Conservation (phyloP, 2,888 invertebrate genomes). For the Cantharis rufa region DNA sequence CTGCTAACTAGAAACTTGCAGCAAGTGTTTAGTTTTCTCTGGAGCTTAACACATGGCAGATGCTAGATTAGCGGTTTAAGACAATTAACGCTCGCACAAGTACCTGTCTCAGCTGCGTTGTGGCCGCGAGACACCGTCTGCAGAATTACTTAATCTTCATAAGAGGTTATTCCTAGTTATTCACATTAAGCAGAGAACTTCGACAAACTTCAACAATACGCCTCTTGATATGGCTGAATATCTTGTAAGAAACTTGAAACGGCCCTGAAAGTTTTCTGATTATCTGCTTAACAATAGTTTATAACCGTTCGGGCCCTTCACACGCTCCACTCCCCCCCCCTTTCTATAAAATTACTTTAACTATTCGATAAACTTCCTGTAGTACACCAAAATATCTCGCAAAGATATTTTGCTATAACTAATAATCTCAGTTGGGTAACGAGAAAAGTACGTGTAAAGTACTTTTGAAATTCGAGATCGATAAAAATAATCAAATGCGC, state of each 20-base stretch:
- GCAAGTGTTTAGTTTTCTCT: slow-evolving; percentile 36
- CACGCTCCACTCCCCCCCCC: background rate
- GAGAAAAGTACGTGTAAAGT: background rate
- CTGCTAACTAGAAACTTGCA: slow-evolving; percentile 30
- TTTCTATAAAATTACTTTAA: slow-evolving; percentile 15
- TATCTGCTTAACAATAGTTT: slow-evolving; percentile 24
- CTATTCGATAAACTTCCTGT: slow-evolving; percentile 19
- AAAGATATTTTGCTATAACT: background rate
- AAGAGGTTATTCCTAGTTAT: slow-evolving; percentile 39
- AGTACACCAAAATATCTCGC: background rate
- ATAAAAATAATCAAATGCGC: background rate
- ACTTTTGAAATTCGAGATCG: background rate
- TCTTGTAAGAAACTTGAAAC: slow-evolving; percentile 23
- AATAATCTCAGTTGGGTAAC: background rate
- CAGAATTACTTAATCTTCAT: slow-evolving; percentile 41
- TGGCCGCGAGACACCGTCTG: slow-evolving; percentile 28
- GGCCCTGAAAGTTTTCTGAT: slow-evolving; percentile 20
- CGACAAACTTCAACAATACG: slow-evolving; percentile 26
- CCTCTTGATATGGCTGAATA: slow-evolving; percentile 19
- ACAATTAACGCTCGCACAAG: slow-evolving; percentile 44
- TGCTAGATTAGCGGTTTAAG: slow-evolving; percentile 49
- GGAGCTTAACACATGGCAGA: slow-evolving; percentile 42
- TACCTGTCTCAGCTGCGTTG: slow-evolving; percentile 34
- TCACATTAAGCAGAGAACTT: slow-evolving; percentile 28
- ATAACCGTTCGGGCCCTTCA: slow-evolving; percentile 11